phyloP scores from a whole-genome alignment of 2,888 invertebrate species.

The Tipula vernalis region DNA sequence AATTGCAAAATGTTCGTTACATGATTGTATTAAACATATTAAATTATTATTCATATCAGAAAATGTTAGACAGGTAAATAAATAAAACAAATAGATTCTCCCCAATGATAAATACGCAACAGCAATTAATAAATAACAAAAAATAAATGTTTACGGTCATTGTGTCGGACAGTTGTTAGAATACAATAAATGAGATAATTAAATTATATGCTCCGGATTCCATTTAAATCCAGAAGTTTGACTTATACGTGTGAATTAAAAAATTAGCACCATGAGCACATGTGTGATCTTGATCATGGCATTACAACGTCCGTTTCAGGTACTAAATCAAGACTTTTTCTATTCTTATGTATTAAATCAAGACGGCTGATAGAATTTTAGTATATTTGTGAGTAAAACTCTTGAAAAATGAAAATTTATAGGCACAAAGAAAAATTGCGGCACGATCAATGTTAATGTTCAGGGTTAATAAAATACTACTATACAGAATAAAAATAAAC shows the following conservation, averaged over 20 bases:
- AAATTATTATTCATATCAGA: too few species aligned
- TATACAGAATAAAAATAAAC: background rate
- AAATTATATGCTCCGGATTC: background rate
- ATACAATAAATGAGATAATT: background rate
- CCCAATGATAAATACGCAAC: background rate
- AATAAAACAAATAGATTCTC: background rate
- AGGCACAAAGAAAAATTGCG: too few species aligned
- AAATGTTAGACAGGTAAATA: too few species aligned
- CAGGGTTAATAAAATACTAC: background rate
- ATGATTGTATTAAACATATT: too few species aligned
- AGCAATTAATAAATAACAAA: background rate
- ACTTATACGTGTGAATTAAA: background rate
- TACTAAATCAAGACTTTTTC: background rate
- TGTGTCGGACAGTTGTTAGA: background rate
- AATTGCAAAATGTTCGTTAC: too few species aligned
- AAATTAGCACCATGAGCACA: background rate
- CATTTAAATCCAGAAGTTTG: background rate
- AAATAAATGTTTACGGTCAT: background rate
- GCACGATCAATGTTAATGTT: background rate
- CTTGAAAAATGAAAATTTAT: too few species aligned
- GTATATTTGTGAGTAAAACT: too few species aligned
- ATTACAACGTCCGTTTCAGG: background rate
- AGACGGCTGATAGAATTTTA: background rate
- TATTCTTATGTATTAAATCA: background rate
- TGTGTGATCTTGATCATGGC: background rate